These are phyloP conservation scores for Schizothorax lantsangensis DNA, from an alignment of 2,797 vertebrate genomes.

Conservation along the genomic window DNA sequence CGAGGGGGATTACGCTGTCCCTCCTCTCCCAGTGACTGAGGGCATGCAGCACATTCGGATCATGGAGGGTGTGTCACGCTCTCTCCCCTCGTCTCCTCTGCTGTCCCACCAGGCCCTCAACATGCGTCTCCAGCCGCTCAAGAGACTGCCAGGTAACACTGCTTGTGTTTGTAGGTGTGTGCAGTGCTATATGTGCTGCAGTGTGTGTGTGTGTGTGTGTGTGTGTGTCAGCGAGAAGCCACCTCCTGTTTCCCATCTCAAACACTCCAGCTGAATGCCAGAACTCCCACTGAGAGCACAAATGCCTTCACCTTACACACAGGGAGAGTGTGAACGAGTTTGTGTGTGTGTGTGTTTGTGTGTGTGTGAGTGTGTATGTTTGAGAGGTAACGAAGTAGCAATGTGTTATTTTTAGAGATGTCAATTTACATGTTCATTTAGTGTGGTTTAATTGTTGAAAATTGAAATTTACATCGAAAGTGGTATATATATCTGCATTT, in stretches of 20 bases:
- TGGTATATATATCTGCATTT: neutral
- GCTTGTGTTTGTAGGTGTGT: neutral
- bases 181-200: neutral
- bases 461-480: rapidly evolving
- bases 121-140: slow-evolving; percentile 88
- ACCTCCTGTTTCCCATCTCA: slow-evolving; percentile 33
- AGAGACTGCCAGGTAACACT: slow-evolving; percentile 87
- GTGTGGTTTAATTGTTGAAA: neutral
- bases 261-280: slow-evolving; percentile 34
- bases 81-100: slow-evolving; percentile 89
- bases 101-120: slow-evolving; percentile 91
- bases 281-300: slow-evolving; percentile 22
- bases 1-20: slow-evolving; percentile 83
- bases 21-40: slow-evolving; percentile 86
- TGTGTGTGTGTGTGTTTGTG: neutral
- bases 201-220: neutral
- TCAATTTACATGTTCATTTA: neutral
- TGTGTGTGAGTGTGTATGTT: neutral
- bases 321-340: slow-evolving; percentile 1
- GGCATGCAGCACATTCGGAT: slow-evolving; percentile 93
- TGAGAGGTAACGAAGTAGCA: neutral
- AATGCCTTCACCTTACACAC: slow-evolving; percentile 37
- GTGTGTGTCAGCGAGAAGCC: slow-evolving; percentile 17
- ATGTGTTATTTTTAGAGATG: neutral
- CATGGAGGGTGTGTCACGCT: slow-evolving; percentile 91